phyloP scores from a whole-genome alignment of 1,140 invertebrate species.

The Aradophagus sp. region DNA sequence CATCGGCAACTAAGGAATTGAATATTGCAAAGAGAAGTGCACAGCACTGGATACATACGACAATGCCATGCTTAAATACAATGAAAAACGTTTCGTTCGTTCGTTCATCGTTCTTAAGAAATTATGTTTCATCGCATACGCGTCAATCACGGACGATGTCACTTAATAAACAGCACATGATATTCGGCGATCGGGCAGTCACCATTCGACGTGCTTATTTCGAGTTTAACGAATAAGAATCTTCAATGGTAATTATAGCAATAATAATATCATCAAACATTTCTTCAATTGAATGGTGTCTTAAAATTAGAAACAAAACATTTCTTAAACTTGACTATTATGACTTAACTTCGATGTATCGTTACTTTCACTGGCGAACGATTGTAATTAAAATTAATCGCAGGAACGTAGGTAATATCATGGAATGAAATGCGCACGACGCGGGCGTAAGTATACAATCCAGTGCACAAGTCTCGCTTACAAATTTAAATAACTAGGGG shows the following conservation, averaged over 20 bases:
- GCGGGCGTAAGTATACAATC: conserved; percentile 13
- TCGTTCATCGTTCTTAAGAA: no score
- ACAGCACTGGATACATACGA: conserved; percentile 28
- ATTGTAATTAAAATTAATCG: conserved; percentile 11
- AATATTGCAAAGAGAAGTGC: conserved; percentile 18
- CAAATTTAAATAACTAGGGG: conserved; percentile 39
- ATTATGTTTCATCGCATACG: no score
- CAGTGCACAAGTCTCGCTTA: conserved; percentile 13
- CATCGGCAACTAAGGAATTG: conserved; percentile 13
- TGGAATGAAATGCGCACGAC: background rate
- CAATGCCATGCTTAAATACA: background rate
- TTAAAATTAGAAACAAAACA: conserved; percentile 18
- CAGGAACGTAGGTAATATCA: conserved; percentile 21
- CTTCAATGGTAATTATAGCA: no score
- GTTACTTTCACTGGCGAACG: conserved; percentile 31
- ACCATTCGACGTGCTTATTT: no score
- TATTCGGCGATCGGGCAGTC: no score
- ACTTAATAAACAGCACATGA: no score
- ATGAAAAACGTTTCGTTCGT: conserved; percentile 1
- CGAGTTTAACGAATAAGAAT: no score
- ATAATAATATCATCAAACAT: background rate
- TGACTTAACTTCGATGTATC: conserved; percentile 39
- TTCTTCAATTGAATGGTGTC: background rate
- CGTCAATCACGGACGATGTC: no score
- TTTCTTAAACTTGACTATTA: background rate